These are phyloP conservation scores for Drosophila niveifrons DNA, from an alignment of 2,888 invertebrate genomes.

Conservation along the genomic window DNA sequence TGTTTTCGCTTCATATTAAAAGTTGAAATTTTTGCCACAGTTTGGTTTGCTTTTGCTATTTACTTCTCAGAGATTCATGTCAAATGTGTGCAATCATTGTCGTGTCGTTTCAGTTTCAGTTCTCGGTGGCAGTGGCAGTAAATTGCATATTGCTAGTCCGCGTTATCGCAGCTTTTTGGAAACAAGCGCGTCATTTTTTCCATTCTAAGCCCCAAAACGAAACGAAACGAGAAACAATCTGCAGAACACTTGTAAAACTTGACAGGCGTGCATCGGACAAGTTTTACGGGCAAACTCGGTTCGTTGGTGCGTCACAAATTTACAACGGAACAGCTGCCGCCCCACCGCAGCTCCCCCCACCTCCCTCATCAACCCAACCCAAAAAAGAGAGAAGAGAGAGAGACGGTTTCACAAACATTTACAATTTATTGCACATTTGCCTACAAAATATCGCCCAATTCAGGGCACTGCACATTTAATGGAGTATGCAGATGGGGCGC, in stretches of 20 bases:
- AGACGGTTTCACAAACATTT: slow-evolving; percentile 75
- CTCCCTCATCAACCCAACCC: background rate
- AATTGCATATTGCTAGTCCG: slow-evolving; percentile 64
- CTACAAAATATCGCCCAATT: slow-evolving; percentile 81
- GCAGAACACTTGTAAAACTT: slow-evolving; percentile 77
- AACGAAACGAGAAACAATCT: slow-evolving; percentile 69
- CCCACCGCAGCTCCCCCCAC: slow-evolving; percentile 13
- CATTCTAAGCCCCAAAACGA: slow-evolving; percentile 31
- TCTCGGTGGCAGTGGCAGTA: slow-evolving; percentile 23
- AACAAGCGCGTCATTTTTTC: slow-evolving; percentile 58
- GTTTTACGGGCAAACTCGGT: slow-evolving; percentile 60
- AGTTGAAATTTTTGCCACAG: background rate
- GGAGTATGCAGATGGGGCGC: slow-evolving; percentile 64
- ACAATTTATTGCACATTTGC: slow-evolving; percentile 82
- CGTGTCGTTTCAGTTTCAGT: slow-evolving; percentile 5
- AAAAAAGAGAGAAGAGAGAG: slow-evolving; percentile 11
- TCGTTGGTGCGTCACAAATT: slow-evolving; percentile 63
- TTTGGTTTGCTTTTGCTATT: background rate
- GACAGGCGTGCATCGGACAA: slow-evolving; percentile 80
- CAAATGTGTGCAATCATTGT: slow-evolving; percentile 19
- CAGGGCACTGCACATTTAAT: slow-evolving; percentile 65
- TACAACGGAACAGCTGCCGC: slow-evolving; percentile 57
- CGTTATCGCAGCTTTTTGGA: slow-evolving; percentile 62
- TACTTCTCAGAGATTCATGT: background rate
- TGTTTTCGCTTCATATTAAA: background rate